phyloP scores from a whole-genome alignment of 2,797 vertebrate species.

The Mormyrus proboscirostris region DNA sequence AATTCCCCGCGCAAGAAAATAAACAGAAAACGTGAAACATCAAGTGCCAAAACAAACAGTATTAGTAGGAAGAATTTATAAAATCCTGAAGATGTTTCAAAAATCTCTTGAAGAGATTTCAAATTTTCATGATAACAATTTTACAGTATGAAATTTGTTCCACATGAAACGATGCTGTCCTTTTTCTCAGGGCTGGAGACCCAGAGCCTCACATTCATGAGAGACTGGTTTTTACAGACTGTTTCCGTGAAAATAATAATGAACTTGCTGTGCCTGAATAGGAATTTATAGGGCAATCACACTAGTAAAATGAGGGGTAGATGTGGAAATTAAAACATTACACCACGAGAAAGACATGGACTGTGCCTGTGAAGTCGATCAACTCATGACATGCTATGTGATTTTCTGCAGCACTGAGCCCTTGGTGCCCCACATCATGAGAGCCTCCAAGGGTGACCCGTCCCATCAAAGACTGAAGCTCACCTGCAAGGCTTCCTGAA shows the following conservation, averaged over 20 bases:
- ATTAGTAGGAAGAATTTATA: background rate
- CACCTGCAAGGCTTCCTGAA: constrained; percentile 82
- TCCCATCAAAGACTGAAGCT: constrained; percentile 21
- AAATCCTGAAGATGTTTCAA: background rate
- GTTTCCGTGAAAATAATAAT: constrained; percentile 11
- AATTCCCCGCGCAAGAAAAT: background rate
- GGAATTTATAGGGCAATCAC: background rate
- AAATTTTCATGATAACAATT: background rate
- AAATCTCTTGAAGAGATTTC: background rate
- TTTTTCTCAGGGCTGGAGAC: background rate
- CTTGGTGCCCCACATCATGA: background rate
- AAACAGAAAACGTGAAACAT: background rate
- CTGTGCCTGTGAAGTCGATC: background rate
- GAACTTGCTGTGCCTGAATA: background rate
- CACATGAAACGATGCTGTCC: background rate
- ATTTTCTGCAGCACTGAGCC: background rate
- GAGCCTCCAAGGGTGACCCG: background rate
- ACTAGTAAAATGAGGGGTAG: background rate
- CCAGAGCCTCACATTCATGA: background rate
- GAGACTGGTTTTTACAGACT: background rate
- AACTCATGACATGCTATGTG: background rate
- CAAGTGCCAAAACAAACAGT: background rate
- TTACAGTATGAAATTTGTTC: constrained; percentile 9
- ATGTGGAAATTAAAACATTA: background rate
- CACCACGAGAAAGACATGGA: background rate